A percentile compares a stretch with the other conserved stretches of the same genome.
These are phyloP conservation scores for Eupelmus urozonus DNA, from an alignment of 2,888 invertebrate species.

Conservation along the genomic window DNA sequence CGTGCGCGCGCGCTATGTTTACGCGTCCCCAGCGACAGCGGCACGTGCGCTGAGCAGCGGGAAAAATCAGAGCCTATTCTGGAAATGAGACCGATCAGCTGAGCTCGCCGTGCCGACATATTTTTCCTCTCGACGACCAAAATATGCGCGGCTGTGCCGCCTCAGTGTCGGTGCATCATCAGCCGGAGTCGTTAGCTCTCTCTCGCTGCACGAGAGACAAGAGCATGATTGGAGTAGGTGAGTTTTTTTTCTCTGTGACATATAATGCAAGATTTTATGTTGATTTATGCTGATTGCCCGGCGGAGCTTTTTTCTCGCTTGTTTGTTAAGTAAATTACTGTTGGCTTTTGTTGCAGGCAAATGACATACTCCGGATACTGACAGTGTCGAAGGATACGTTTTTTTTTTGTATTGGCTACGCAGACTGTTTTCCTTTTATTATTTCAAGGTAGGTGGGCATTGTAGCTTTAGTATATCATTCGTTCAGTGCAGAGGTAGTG, in stretches of 20 bases:
- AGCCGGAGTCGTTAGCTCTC: too few relatives aligned
- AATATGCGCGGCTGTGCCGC: neutral
- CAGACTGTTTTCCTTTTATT: neutral
- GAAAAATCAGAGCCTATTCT: slow-evolving; percentile 33
- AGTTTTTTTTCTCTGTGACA: neutral
- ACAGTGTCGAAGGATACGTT: neutral
- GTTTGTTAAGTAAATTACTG: neutral
- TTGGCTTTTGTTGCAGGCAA: neutral
- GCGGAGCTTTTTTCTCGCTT: too few relatives aligned
- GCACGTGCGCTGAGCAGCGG: neutral
- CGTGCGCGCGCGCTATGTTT: too few relatives aligned
- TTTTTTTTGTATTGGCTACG: too few relatives aligned
- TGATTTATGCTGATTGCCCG: too few relatives aligned
- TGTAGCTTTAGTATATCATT: neutral
- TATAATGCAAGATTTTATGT: too few relatives aligned
- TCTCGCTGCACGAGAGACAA: neutral
- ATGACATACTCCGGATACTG: neutral
- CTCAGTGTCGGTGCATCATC: slow-evolving; percentile 8
- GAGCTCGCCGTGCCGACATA: neutral
- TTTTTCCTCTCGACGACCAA: slow-evolving; percentile 2
- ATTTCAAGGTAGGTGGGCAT: slow-evolving; percentile 5
- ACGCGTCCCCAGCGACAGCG: neutral
- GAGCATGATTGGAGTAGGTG: neutral
- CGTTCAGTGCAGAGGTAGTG: too few relatives aligned
- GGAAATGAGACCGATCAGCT: slow-evolving; percentile 47